Conservation (phyloP, 2,113 vertebrate genomes). For the Gopherus flavomarginatus region DNA sequence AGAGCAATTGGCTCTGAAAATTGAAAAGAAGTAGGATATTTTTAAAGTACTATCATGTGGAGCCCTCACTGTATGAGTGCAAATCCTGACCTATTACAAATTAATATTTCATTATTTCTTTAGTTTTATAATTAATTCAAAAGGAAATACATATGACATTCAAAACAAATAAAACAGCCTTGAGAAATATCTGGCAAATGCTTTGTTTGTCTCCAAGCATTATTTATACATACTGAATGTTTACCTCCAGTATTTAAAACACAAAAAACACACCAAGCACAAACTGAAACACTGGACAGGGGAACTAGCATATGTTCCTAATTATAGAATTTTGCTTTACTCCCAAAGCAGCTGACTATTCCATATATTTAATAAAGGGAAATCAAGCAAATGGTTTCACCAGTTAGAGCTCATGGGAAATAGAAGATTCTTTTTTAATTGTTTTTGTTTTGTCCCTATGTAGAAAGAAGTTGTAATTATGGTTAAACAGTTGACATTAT, state of each 20-base stretch:
- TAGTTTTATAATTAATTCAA: neutral
- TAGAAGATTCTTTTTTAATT: too few species aligned
- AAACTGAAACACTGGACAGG: neutral
- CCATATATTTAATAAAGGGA: constrained; percentile 62
- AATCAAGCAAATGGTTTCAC: constrained; percentile 63
- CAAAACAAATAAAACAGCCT: neutral
- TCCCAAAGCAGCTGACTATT: constrained; percentile 52
- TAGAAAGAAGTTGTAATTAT: constrained; percentile 45
- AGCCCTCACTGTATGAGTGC: neutral
- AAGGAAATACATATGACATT: neutral
- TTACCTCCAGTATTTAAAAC: neutral
- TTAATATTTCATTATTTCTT: neutral
- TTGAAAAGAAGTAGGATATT: neutral
- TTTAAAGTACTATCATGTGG: neutral
- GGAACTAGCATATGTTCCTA: constrained; percentile 17
- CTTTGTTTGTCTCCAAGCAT: neutral
- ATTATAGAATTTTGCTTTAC: constrained; percentile 51
- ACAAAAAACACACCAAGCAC: neutral
- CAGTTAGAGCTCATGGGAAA: constrained; percentile 54
- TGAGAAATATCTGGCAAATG: neutral
- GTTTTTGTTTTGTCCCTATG: too few species aligned
- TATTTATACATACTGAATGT: neutral
- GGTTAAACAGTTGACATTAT: constrained; percentile 42
- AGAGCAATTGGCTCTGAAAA: neutral
- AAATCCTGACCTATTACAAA: neutral